phyloP scores from a whole-genome alignment of 2,113 vertebrate species.

The Saguinus imperator region DNA sequence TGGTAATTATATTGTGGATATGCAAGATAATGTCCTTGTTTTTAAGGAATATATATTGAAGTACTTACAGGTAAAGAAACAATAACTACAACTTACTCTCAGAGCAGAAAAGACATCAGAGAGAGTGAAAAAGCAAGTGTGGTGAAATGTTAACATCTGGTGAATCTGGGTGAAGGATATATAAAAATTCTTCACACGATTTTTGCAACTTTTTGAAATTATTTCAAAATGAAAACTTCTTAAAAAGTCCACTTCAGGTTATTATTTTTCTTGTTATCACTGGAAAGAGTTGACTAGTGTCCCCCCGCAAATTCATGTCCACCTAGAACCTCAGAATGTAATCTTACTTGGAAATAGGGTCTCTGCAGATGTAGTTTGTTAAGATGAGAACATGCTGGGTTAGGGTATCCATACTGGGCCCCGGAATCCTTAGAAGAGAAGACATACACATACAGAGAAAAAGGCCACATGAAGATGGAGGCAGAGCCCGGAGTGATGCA shows the following conservation, averaged over 20 bases:
- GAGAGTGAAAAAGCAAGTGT: not conserved
- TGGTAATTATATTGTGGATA: not conserved
- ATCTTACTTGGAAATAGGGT: not conserved
- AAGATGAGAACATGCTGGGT: not conserved
- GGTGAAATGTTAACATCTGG: not conserved
- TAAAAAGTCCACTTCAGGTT: not conserved
- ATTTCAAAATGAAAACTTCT: not conserved
- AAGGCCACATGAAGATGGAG: not conserved
- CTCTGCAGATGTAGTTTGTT: not conserved
- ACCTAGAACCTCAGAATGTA: not conserved
- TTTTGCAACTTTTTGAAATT: not conserved
- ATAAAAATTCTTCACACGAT: not conserved
- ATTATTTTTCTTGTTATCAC: not conserved
- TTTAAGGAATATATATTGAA: not conserved
- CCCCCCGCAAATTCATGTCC: not conserved
- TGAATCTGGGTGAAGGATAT: not conserved
- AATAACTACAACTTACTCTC: not conserved
- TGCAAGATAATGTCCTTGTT: not conserved
- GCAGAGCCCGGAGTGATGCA: not conserved
- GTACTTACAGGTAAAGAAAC: not conserved
- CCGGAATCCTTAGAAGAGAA: not conserved
- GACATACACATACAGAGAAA: not conserved
- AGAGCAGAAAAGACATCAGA: not conserved
- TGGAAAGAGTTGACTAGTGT: not conserved
- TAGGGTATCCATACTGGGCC: not conserved